Evolutionary conservation across 2,888 invertebrate species (phyloP).

Genomic region (Neocrepidodera transversa): DNA sequence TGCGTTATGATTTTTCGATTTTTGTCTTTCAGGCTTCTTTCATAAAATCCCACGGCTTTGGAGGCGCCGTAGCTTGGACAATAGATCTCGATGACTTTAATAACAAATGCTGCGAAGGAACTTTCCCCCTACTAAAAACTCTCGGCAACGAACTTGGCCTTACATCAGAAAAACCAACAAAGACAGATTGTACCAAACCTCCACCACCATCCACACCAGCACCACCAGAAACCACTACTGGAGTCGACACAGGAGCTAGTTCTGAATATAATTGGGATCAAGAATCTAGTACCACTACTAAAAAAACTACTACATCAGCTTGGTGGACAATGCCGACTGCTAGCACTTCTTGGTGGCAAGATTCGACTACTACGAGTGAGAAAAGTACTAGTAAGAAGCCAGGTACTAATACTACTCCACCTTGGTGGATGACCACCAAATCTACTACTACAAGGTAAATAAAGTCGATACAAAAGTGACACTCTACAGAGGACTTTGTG

Average conservation of each 20-base stretch:
- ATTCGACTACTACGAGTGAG: conserved; percentile 52
- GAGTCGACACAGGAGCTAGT: conserved; percentile 65
- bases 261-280: conserved; percentile 41
- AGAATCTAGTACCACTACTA: conserved; percentile 52
- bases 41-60: conserved; percentile 74
- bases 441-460: conserved; percentile 23
- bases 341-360: conserved; percentile 51
- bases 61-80: conserved; percentile 88
- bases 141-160: conserved; percentile 79
- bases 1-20: no score
- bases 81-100: conserved; percentile 87
- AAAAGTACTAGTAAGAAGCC: conserved; percentile 47
- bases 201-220: conserved; percentile 76
- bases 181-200: conserved; percentile 73
- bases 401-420: conserved; percentile 14
- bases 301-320: conserved; percentile 54
- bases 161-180: conserved; percentile 61
- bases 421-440: conserved; percentile 31
- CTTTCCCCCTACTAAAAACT: conserved; percentile 78
- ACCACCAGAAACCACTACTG: conserved; percentile 77
- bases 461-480: no score
- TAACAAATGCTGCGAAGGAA: conserved; percentile 82
- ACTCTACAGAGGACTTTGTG: no score
- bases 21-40: conserved; percentile 74
- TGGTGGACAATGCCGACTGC: conserved; percentile 52